Percentiles rank a stretch among this genome's conserved stretches.
Evolutionary conservation across 2,113 vertebrate species (phyloP).

Genomic region (Monarcha castaneiventris): DNA sequence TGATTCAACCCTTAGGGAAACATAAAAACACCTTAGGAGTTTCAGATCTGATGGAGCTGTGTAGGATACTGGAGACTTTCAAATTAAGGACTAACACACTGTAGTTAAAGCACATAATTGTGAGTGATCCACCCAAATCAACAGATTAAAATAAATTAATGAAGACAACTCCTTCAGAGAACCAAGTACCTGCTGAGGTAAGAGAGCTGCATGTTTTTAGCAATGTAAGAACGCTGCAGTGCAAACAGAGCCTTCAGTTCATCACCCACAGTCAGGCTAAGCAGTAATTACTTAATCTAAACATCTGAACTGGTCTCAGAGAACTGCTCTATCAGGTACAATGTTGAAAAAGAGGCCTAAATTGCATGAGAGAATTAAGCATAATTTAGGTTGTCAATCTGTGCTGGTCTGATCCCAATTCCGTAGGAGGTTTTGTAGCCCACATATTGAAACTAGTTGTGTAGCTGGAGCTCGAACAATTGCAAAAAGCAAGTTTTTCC

Average conservation of each 20-base stretch:
- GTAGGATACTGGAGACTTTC: not conserved
- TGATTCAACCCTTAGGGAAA: not conserved
- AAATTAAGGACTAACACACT: not conserved
- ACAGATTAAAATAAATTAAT: not conserved
- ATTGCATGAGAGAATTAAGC: slow-evolving; percentile 20
- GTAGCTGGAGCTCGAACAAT: slow-evolving; percentile 41
- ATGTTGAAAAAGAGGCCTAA: not conserved
- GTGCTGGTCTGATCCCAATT: not conserved
- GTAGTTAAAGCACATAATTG: not conserved
- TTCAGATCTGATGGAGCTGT: not conserved
- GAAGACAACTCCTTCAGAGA: not conserved
- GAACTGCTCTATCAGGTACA: slow-evolving; percentile 44
- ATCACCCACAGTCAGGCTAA: not conserved
- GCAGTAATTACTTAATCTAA: slow-evolving; percentile 42
- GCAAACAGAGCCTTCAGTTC: not conserved
- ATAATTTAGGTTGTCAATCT: not conserved
- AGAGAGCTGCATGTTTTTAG: not conserved
- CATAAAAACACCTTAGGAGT: not conserved
- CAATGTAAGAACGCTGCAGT: not conserved
- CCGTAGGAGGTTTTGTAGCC: slow-evolving; percentile 20
- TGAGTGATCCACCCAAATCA: not conserved
- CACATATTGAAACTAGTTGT: not conserved
- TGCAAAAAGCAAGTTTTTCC: slow-evolving; percentile 57
- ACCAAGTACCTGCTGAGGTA: not conserved
- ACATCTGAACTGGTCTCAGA: not conserved